phyloP scores from a whole-genome alignment of 2,888 invertebrate genomes.

The Scaptomyza caliginosa region DNA sequence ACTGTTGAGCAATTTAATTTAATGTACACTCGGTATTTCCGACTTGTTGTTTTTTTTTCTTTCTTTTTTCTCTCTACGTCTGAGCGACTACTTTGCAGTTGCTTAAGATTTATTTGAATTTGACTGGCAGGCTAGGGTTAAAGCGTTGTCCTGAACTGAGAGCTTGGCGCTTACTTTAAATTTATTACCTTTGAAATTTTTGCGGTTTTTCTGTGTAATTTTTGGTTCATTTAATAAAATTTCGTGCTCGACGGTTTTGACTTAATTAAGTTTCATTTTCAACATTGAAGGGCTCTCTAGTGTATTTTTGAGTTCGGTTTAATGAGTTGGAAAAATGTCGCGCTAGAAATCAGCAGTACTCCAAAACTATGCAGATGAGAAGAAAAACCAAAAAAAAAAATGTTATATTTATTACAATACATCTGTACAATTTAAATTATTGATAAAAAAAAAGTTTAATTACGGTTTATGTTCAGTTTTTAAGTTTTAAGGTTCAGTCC shows the following conservation, averaged over 20 bases:
- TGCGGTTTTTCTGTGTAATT: constrained; percentile 69
- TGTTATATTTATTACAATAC: neutral
- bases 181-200: constrained; percentile 60
- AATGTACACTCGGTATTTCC: constrained; percentile 59
- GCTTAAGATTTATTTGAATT: constrained; percentile 77
- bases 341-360: neutral
- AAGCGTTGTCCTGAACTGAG: constrained; percentile 6
- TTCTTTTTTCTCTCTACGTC: constrained; percentile 26
- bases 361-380: constrained; percentile 22
- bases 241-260: constrained; percentile 56
- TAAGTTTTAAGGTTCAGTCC: too few relatives aligned
- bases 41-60: constrained; percentile 27
- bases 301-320: constrained; percentile 27
- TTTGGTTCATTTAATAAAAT: constrained; percentile 76
- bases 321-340: constrained; percentile 73
- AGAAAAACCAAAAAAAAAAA: neutral
- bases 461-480: too few relatives aligned
- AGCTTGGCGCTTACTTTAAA: constrained; percentile 46
- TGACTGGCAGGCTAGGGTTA: constrained; percentile 53
- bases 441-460: too few relatives aligned
- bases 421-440: constrained; percentile 5
- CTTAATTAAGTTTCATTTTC: constrained; percentile 67
- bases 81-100: constrained; percentile 44
- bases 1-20: constrained; percentile 83
- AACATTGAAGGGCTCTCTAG: constrained; percentile 33